Percentiles rank a stretch among this genome's conserved stretches.
Evolutionary conservation across 2,797 vertebrate genomes (phyloP).

Genomic region (Mus spretus): DNA sequence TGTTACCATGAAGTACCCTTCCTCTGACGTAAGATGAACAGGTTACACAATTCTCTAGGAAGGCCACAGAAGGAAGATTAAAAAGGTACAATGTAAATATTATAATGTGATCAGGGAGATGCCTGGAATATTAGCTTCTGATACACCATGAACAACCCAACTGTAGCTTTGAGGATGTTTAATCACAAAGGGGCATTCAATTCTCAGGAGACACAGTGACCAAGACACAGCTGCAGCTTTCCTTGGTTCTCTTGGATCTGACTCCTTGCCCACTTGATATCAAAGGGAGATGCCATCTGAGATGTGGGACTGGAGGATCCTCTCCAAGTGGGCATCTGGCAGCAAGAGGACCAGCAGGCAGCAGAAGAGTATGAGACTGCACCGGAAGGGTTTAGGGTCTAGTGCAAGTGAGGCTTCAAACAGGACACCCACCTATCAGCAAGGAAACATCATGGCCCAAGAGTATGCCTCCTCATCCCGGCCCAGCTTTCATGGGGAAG

Average conservation of each 20-base stretch:
- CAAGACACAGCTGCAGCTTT: not conserved
- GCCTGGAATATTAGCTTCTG: not conserved
- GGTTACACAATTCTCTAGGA: not conserved
- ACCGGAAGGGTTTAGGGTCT: not conserved
- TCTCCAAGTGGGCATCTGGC: not conserved
- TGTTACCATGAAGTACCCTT: too few species aligned
- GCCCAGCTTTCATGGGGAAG: not conserved
- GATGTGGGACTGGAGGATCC: not conserved
- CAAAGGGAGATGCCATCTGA: not conserved
- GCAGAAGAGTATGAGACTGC: not conserved
- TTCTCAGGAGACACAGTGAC: not conserved
- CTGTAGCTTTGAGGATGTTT: not conserved
- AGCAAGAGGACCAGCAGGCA: not conserved
- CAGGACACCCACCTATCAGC: not conserved
- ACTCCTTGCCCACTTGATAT: not conserved
- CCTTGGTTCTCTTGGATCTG: not conserved
- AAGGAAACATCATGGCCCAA: not conserved
- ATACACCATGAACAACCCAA: not conserved
- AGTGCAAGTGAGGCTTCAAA: not conserved
- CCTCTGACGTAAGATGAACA: too few species aligned
- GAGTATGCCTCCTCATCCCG: not conserved
- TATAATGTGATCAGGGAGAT: not conserved
- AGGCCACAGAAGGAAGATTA: too few species aligned
- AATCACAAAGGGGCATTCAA: not conserved
- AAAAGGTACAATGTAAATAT: not conserved